Evolutionary conservation across 2,888 invertebrate genomes (phyloP).

Genomic region (Yponomeuta cagnagella): DNA sequence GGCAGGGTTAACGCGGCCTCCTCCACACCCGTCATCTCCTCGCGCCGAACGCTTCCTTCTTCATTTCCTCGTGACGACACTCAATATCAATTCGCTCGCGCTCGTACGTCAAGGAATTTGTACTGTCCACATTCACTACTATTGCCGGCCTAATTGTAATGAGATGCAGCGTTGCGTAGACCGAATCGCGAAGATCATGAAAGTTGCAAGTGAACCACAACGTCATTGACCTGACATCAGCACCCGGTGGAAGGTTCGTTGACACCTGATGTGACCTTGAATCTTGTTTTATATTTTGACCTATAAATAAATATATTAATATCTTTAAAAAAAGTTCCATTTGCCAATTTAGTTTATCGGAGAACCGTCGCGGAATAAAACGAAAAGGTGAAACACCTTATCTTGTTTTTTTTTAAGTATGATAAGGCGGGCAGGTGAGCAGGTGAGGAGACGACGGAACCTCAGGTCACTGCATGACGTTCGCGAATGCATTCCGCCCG

Average conservation of each 20-base stretch:
- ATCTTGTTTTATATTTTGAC: conserved; percentile 46
- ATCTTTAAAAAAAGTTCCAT: background rate
- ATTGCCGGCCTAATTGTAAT: conserved; percentile 16
- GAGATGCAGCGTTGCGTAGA: conserved; percentile 18
- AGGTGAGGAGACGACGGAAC: conserved; percentile 68
- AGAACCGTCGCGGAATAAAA: background rate
- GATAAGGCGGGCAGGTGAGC: conserved; percentile 44
- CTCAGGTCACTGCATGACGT: conserved; percentile 72
- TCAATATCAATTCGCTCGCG: conserved; percentile 21
- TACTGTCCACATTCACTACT: conserved; percentile 6
- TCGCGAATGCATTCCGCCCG: conserved; percentile 75
- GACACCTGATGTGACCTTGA: conserved; percentile 71
- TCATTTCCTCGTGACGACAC: conserved; percentile 53
- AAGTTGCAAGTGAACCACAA: conserved; percentile 46
- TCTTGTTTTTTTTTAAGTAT: conserved; percentile 25
- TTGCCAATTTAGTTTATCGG: background rate
- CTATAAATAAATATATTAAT: conserved; percentile 43
- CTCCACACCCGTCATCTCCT: conserved; percentile 52
- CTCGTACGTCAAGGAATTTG: background rate
- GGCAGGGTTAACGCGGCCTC: conserved; percentile 73
- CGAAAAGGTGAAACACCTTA: conserved; percentile 14
- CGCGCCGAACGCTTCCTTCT: conserved; percentile 66
- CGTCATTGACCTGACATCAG: conserved; percentile 70
- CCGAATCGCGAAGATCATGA: conserved; percentile 19
- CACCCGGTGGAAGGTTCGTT: conserved; percentile 67